Evolutionary conservation across 2,113 vertebrate species (phyloP).

Genomic region (Percopsis transmontana): DNA sequence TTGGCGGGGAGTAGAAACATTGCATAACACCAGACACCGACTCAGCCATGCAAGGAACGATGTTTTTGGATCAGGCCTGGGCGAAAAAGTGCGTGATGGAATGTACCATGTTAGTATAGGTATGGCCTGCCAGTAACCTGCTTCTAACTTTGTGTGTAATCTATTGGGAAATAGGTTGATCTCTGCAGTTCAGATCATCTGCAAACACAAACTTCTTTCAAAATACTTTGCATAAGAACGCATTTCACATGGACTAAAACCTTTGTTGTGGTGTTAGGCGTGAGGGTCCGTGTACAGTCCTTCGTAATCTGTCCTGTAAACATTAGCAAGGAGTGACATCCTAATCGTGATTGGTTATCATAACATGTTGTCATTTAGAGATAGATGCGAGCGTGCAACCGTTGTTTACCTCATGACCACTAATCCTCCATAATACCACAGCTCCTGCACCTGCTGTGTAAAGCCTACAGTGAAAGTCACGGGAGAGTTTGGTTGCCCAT

Average conservation of each 20-base stretch:
- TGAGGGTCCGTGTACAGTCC: neutral
- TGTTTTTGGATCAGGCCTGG: too few relatives aligned
- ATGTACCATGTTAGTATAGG: too few relatives aligned
- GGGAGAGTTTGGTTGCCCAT: slow-evolving; percentile 7
- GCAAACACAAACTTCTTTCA: slow-evolving; percentile 9
- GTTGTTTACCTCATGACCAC: slow-evolving; percentile 61
- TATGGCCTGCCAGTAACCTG: slow-evolving; percentile 2
- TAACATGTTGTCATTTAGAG: slow-evolving; percentile 33
- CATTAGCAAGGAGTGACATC: slow-evolving; percentile 28
- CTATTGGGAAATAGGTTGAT: slow-evolving; percentile 12
- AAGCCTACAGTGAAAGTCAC: slow-evolving; percentile 22
- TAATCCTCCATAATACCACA: slow-evolving; percentile 55
- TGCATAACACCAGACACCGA: too few relatives aligned
- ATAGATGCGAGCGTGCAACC: slow-evolving; percentile 44
- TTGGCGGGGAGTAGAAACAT: too few relatives aligned
- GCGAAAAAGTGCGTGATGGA: too few relatives aligned
- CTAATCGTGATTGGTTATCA: slow-evolving; percentile 24
- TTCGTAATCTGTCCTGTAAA: slow-evolving; percentile 56
- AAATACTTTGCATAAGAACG: slow-evolving; percentile 61
- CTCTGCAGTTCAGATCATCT: neutral
- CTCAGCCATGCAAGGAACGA: too few relatives aligned
- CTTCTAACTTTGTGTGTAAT: slow-evolving; percentile 13
- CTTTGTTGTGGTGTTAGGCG: slow-evolving; percentile 8
- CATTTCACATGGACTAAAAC: slow-evolving; percentile 37
- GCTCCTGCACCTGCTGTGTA: slow-evolving; percentile 53